Evolutionary conservation across 2,888 invertebrate genomes (phyloP).

Genomic region (Laothoe populi): DNA sequence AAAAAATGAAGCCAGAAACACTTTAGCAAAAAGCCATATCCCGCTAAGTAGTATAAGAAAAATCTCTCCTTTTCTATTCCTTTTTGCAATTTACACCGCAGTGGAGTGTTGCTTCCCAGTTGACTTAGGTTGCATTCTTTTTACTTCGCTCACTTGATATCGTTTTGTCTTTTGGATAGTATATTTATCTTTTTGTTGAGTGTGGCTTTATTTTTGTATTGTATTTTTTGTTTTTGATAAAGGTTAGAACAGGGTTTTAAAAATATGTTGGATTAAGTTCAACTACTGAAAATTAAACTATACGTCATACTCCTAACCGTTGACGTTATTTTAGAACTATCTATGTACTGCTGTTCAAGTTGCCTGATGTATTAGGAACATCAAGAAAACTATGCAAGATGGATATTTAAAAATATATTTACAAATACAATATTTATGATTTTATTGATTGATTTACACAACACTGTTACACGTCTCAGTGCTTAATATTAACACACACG

Average conservation of each 20-base stretch:
- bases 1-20: neutral
- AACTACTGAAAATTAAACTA: no score
- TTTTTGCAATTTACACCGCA: conserved; percentile 13
- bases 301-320: no score
- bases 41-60: conserved; percentile 5
- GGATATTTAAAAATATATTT: no score
- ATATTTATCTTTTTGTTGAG: conserved; percentile 5
- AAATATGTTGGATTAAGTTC: no score
- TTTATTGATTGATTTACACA: no score
- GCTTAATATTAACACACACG: no score
- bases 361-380: no score
- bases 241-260: neutral
- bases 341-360: no score
- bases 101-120: conserved; percentile 20
- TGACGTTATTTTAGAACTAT: no score
- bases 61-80: conserved; percentile 13
- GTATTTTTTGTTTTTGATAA: neutral
- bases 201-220: conserved; percentile 4
- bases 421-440: no score
- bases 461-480: no score
- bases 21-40: conserved; percentile 4
- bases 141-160: conserved; percentile 19
- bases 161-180: conserved; percentile 20
- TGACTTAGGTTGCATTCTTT: conserved; percentile 20
- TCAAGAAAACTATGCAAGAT: no score